Conservation (phyloP, 1,140 invertebrate genomes). For the Papilio glaucus region DNA sequence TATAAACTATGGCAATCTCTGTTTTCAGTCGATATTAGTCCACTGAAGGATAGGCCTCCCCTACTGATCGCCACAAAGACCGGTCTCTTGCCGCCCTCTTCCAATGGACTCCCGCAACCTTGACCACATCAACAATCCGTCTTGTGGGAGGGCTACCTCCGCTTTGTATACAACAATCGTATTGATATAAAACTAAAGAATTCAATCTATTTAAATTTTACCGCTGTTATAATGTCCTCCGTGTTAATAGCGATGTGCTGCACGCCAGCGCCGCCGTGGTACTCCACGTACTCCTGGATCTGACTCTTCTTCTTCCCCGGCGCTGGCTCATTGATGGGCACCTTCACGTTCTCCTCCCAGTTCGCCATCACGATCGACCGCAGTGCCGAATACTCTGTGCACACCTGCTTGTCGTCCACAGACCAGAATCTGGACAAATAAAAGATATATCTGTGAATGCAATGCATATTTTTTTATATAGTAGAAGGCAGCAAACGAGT, state of each 20-base stretch:
- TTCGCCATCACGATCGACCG: constrained; percentile 98
- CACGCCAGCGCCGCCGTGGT: constrained; percentile 98
- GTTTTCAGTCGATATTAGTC: no score
- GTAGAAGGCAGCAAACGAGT: no score
- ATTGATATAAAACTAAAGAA: no score
- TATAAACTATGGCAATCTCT: no score
- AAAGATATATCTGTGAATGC: neutral
- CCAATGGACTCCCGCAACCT: no score
- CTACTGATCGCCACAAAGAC: no score
- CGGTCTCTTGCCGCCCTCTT: no score
- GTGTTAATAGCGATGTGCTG: constrained; percentile 99
- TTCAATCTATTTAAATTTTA: constrained; percentile 65
- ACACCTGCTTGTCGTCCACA: constrained; percentile 97
- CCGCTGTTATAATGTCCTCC: constrained; percentile 94
- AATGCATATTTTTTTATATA: no score
- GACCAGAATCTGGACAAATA: constrained; percentile 94
- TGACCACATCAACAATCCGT: no score
- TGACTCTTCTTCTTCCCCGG: constrained; percentile 97
- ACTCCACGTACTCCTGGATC: constrained; percentile 99
- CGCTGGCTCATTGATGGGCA: constrained; percentile 99
- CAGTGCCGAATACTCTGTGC: constrained; percentile 97
- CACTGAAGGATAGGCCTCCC: no score
- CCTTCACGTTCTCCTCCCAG: constrained; percentile 98
- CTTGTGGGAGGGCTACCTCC: no score
- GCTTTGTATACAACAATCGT: no score